Evolutionary conservation across 2,113 vertebrate genomes (phyloP), one percentile per base, ranked within the genome.

Genomic region (Cranoglanis bouderius): DNA sequence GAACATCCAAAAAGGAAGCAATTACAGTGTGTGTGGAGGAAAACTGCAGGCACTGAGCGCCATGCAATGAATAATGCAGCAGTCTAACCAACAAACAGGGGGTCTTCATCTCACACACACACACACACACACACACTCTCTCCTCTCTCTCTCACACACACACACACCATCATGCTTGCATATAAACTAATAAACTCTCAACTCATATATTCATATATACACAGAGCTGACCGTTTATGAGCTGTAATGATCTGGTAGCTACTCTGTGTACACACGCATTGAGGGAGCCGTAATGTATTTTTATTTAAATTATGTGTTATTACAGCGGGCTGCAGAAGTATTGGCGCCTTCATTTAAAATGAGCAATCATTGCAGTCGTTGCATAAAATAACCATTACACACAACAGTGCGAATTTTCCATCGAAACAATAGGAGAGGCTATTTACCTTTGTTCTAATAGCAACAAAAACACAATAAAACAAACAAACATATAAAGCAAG

Each of bases 1-100:
- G 46, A 72, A 70, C 63, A 72, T 72, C 84, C 84, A 85, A 72
- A 85, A 85, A 72, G 65, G 84, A 85, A 85, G 84, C 84, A 85
- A 85, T 85, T 85, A 85, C 77, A 24, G 77, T 53, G 7, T 80
- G 46, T 32, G n/a, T 53, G n/a, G 49, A 53, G n/a, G 84, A 55
- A 85, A 85, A 72, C 84, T 72, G 32, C 65, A 85, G 63, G 32
- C 63, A 55, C n/a, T 29, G 4, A 72, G 49, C 32, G 16, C 46
- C 35, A 4, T 12, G 43, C 84, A 55, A n/a, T 85, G 65, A 85
- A 85, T 85, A 53, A 85, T 85, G 65, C 49, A 85, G 65, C n/a
- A 72, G 84, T 55, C 65, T 53, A 72, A 70, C 65, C 65, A 70
- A 72, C 46, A 72, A 49, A 55, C 29, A 32, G 49, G 29, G 46